Evolutionary conservation across 1,140 invertebrate species (phyloP).

Genomic region (Drosophila mojavensis): DNA sequence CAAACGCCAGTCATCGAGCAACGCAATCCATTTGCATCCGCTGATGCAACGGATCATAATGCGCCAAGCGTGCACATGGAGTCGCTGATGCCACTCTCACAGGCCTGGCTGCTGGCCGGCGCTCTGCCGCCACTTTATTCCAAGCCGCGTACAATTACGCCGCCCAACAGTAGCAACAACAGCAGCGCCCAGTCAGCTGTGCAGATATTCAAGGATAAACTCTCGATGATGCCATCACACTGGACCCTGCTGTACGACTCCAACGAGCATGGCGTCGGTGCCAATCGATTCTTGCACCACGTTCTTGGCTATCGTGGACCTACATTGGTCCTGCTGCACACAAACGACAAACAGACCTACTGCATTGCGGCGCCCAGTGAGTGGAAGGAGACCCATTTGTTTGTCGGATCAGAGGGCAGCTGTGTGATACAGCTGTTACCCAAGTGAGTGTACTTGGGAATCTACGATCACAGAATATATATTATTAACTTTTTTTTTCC

Average conservation of each 20-base stretch:
- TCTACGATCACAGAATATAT: background rate
- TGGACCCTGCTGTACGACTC: slow-evolving; percentile 94
- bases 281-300: slow-evolving; percentile 95
- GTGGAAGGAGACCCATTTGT: slow-evolving; percentile 93
- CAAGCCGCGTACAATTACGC: slow-evolving; percentile 84
- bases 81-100: slow-evolving; percentile 88
- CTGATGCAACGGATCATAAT: slow-evolving; percentile 55
- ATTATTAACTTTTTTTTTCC: background rate
- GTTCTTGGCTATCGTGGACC: slow-evolving; percentile 93
- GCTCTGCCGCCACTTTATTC: slow-evolving; percentile 89
- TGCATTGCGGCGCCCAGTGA: slow-evolving; percentile 91
- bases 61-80: slow-evolving; percentile 49
- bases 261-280: slow-evolving; percentile 92
- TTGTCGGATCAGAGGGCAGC: slow-evolving; percentile 92
- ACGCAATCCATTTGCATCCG: slow-evolving; percentile 83
- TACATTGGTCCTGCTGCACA: slow-evolving; percentile 90
- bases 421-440: slow-evolving; percentile 92
- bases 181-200: slow-evolving; percentile 83
- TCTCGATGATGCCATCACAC: slow-evolving; percentile 89
- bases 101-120: slow-evolving; percentile 91
- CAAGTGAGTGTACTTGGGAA: slow-evolving; percentile 85
- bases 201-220: slow-evolving; percentile 87
- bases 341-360: slow-evolving; percentile 89
- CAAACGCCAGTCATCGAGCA: slow-evolving; percentile 90
- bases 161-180: slow-evolving; percentile 50